Percentiles rank a stretch among this genome's conserved stretches.
These are phyloP conservation scores for Acrossocheilus fasciatus DNA, from an alignment of 2,797 vertebrate genomes.

Conservation along the genomic window DNA sequence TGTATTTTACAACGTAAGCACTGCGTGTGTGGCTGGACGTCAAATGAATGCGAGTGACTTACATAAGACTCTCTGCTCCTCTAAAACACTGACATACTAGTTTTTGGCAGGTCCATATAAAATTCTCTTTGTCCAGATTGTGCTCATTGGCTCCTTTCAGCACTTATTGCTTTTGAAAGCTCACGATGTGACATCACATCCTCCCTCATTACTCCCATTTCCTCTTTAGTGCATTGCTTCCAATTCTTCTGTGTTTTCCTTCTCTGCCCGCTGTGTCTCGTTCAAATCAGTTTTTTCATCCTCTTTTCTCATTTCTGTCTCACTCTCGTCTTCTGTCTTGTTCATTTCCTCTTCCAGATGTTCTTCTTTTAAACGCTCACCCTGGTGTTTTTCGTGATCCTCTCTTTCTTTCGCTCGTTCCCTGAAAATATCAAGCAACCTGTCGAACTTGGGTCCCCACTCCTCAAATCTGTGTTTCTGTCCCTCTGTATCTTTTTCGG, in stretches of 20 bases:
- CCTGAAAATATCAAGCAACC: constrained; percentile 86
- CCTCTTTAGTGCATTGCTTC: constrained; percentile 55
- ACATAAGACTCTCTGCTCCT: constrained; percentile 17
- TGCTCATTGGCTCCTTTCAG: constrained; percentile 40
- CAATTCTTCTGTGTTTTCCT: constrained; percentile 15
- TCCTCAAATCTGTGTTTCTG: constrained; percentile 73
- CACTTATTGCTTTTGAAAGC: constrained; percentile 63
- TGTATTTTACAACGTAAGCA: neutral
- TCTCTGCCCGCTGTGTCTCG: neutral
- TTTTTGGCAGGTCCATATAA: constrained; percentile 41
- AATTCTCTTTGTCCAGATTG: constrained; percentile 33
- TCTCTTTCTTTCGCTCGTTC: constrained; percentile 70
- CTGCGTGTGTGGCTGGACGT: neutral
- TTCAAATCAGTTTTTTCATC: neutral
- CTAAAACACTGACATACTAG: constrained; percentile 34
- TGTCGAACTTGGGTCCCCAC: constrained; percentile 86
- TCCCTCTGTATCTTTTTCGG: constrained; percentile 70
- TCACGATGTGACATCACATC: constrained; percentile 32
- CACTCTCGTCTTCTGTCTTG: constrained; percentile 14
- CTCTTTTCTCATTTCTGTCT: constrained; percentile 15
- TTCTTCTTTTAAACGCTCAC: neutral
- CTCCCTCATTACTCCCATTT: constrained; percentile 56
- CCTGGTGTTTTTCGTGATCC: neutral
- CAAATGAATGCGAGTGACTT: constrained; percentile 9
- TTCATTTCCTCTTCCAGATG: constrained; percentile 2